These are phyloP conservation scores for Eumeta japonica DNA, from an alignment of 1,140 invertebrate genomes.

Conservation along the genomic window DNA sequence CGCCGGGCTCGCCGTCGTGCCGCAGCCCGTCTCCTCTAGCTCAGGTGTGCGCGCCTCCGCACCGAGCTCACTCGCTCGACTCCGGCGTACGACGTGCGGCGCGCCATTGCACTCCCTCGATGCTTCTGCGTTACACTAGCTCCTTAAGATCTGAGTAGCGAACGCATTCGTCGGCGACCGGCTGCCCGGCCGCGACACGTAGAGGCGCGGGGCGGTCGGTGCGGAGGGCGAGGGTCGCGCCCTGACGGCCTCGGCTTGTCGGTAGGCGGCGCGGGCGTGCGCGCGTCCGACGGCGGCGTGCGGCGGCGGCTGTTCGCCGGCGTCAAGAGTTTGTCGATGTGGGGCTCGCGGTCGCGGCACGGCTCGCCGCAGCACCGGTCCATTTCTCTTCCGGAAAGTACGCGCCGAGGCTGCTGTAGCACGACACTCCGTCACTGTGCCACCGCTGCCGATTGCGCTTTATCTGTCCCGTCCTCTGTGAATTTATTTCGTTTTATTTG, in stretches of 20 bases:
- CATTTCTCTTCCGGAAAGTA: slow-evolving; percentile 80
- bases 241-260: slow-evolving; percentile 46
- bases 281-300: slow-evolving; percentile 42
- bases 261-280: slow-evolving; percentile 38
- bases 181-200: slow-evolving; percentile 35
- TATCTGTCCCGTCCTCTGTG: slow-evolving; percentile 42
- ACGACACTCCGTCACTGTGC: slow-evolving; percentile 39
- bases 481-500: slow-evolving; percentile 26
- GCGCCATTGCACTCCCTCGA: slow-evolving; percentile 37
- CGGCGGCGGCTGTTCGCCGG: slow-evolving; percentile 70
- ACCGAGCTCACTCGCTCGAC: slow-evolving; percentile 31
- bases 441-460: slow-evolving; percentile 38
- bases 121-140: too few relatives aligned
- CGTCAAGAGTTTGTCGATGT: slow-evolving; percentile 72
- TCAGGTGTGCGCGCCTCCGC: slow-evolving; percentile 55
- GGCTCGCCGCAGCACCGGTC: slow-evolving; percentile 71
- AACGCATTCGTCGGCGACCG: too few relatives aligned
- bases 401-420: slow-evolving; percentile 54
- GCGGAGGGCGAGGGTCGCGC: slow-evolving; percentile 44
- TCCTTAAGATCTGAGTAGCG: too few relatives aligned
- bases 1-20: slow-evolving; percentile 42
- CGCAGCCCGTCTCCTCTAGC: slow-evolving; percentile 54
- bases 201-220: too few relatives aligned
- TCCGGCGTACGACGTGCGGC: slow-evolving; percentile 42
- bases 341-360: slow-evolving; percentile 64